Percentiles rank a stretch among this genome's conserved stretches.
Evolutionary conservation across 53 echinoderm and acorn worm species (phyloP).

Genomic region (Actinopyga echinites): DNA sequence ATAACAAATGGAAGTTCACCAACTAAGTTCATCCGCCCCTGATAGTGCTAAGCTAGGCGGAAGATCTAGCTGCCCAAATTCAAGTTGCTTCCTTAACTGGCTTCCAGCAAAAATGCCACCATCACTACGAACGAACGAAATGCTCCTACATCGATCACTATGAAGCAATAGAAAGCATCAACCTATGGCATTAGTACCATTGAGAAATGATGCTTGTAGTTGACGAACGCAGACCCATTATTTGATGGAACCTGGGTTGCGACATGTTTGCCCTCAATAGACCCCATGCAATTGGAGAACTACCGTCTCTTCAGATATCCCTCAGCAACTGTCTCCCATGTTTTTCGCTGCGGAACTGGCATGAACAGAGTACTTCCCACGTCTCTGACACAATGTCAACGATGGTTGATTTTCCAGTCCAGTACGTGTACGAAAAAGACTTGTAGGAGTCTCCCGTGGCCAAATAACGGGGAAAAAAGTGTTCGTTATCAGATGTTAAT

Average conservation of each 20-base stretch:
- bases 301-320: slow-evolving; percentile 48
- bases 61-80: background rate
- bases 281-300: slow-evolving; percentile 62
- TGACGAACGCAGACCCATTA: slow-evolving; percentile 28
- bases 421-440: slow-evolving; percentile 21
- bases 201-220: slow-evolving; percentile 47
- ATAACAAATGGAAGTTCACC: slow-evolving; percentile 51
- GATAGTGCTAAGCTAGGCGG: slow-evolving; percentile 38
- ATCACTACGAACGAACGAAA: slow-evolving; percentile 25
- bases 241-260: slow-evolving; percentile 41
- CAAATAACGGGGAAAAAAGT: slow-evolving; percentile 18
- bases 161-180: slow-evolving; percentile 39
- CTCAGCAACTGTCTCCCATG: slow-evolving; percentile 38
- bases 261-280: slow-evolving; percentile 65
- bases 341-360: slow-evolving; percentile 16
- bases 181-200: slow-evolving; percentile 48
- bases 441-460: slow-evolving; percentile 45
- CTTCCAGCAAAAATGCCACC: slow-evolving; percentile 21
- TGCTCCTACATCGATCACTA: slow-evolving; percentile 40
- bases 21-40: slow-evolving; percentile 40
- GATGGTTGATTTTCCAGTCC: slow-evolving; percentile 47
- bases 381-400: slow-evolving; percentile 33
- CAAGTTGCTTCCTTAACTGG: slow-evolving; percentile 35
- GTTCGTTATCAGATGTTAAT: no score
- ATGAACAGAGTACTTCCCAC: slow-evolving; percentile 38